These are phyloP conservation scores for Pogonognathellus flavescens DNA, from an alignment of 1,140 invertebrate genomes.

Conservation along the genomic window DNA sequence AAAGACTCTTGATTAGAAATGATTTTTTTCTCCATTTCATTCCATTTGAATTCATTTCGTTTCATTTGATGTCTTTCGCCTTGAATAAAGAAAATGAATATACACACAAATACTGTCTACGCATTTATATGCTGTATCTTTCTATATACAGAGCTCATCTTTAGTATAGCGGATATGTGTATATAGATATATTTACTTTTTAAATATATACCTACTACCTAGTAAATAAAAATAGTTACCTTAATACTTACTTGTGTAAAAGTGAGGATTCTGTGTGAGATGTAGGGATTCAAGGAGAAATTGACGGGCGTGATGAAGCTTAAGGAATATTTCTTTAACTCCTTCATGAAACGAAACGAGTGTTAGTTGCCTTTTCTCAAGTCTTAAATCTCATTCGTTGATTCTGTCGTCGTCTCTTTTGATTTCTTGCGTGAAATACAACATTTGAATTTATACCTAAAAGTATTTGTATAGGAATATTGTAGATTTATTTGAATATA, in stretches of 20 bases:
- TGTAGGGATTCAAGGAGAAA: slow-evolving; percentile 40
- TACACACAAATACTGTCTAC: too few relatives aligned
- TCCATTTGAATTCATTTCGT: slow-evolving; percentile 43
- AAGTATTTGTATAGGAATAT: neutral
- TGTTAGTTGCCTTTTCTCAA: slow-evolving; percentile 1
- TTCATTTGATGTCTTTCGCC: slow-evolving; percentile 35
- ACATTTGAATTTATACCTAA: neutral
- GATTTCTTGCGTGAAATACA: slow-evolving; percentile 28
- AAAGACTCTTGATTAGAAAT: slow-evolving; percentile 62
- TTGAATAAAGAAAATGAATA: neutral
- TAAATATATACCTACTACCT: too few relatives aligned
- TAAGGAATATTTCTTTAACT: slow-evolving; percentile 57
- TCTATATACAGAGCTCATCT: too few relatives aligned
- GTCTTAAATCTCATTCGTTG: neutral
- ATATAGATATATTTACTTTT: too few relatives aligned
- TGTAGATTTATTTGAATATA: neutral
- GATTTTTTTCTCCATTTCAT: slow-evolving; percentile 57
- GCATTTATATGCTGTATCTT: too few relatives aligned
- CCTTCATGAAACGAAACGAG: slow-evolving; percentile 3
- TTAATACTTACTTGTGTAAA: neutral
- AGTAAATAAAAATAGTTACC: too few relatives aligned
- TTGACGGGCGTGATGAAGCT: slow-evolving; percentile 60
- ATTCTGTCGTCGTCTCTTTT: slow-evolving; percentile 34
- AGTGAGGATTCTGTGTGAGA: neutral
- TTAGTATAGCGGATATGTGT: too few relatives aligned